phyloP scores from a whole-genome alignment of 2,888 invertebrate genomes.

The Leptopterna dolabrata region DNA sequence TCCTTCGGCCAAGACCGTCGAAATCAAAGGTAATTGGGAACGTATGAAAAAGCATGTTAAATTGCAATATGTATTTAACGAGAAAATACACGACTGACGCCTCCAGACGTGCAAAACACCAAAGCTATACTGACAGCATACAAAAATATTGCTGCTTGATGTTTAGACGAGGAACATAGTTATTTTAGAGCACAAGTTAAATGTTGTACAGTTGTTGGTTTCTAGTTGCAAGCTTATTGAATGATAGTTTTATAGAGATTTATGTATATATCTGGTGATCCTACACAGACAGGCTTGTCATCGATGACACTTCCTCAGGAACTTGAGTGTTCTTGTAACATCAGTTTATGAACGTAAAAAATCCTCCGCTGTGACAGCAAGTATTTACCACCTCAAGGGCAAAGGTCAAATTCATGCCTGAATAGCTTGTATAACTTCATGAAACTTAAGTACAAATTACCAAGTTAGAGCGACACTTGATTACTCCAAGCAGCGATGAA shows the following conservation, averaged over 20 bases:
- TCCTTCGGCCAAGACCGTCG: slow-evolving; percentile 47
- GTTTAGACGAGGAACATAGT: neutral
- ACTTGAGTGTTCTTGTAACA: too few relatives aligned
- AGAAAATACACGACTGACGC: neutral
- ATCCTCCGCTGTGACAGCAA: too few relatives aligned
- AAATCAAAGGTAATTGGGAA: slow-evolving; percentile 33
- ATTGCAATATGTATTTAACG: slow-evolving; percentile 15
- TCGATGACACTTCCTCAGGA: too few relatives aligned
- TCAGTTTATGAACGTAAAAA: too few relatives aligned
- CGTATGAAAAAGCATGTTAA: slow-evolving; percentile 28
- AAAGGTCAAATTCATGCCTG: too few relatives aligned
- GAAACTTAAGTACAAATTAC: too few relatives aligned
- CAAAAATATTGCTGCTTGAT: slow-evolving; percentile 17
- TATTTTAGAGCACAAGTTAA: slow-evolving; percentile 24
- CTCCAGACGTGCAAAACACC: neutral
- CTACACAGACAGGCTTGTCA: too few relatives aligned
- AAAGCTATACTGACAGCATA: neutral
- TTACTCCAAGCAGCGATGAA: too few relatives aligned
- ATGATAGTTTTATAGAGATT: neutral
- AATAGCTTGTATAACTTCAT: too few relatives aligned
- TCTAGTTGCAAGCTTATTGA: neutral
- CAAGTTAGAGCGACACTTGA: too few relatives aligned
- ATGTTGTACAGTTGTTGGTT: slow-evolving; percentile 29
- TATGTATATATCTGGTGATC: too few relatives aligned
- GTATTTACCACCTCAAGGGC: too few relatives aligned